These are phyloP conservation scores for Cygnus olor DNA, from an alignment of 2,797 vertebrate species.

Conservation along the genomic window DNA sequence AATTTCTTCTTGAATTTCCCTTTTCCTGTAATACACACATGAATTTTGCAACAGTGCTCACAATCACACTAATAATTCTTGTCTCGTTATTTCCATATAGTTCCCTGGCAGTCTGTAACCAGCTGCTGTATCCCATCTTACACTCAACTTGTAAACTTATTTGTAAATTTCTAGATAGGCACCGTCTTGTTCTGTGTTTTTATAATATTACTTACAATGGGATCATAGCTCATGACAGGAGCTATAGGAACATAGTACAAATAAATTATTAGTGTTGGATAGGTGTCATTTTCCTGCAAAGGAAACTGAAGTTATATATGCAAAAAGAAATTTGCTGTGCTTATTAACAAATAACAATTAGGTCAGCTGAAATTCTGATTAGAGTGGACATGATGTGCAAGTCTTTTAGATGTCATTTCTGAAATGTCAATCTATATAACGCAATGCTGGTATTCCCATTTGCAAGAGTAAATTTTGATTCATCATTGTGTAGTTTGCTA, in stretches of 20 bases:
- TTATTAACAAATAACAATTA: neutral
- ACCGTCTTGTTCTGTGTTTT: neutral
- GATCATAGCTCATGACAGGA: neutral
- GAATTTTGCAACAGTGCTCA: neutral
- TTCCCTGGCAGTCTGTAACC: neutral
- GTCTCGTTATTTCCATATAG: neutral
- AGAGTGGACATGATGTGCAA: neutral
- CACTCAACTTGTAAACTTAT: neutral
- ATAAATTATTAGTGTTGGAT: neutral
- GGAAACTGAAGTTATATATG: neutral
- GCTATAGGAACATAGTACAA: neutral
- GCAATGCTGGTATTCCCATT: neutral
- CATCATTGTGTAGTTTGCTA: neutral
- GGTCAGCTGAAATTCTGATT: neutral
- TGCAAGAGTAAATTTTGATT: neutral
- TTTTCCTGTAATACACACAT: neutral
- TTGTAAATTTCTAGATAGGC: neutral
- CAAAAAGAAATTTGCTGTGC: neutral
- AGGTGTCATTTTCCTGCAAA: neutral
- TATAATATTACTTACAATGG: neutral
- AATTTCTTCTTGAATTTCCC: neutral
- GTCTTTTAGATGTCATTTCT: neutral
- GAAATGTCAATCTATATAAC: neutral
- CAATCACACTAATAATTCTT: neutral
- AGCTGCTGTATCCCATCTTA: neutral